These are phyloP conservation scores for Apantesis nais DNA, from an alignment of 2,888 invertebrate species.

Conservation along the genomic window DNA sequence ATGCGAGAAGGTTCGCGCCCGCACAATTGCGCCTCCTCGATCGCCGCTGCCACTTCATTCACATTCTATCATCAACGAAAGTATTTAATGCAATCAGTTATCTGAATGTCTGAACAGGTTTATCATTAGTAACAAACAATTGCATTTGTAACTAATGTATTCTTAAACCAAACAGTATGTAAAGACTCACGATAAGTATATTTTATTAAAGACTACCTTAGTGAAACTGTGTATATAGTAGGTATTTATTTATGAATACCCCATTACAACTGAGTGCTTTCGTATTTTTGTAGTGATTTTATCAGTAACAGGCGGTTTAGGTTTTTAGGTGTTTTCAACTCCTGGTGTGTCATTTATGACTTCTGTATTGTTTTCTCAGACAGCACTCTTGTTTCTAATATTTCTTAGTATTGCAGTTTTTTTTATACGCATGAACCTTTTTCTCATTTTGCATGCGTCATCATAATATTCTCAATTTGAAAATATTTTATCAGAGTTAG, in stretches of 20 bases:
- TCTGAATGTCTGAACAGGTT: slow-evolving; percentile 14
- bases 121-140: slow-evolving; percentile 27
- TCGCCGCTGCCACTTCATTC: slow-evolving; percentile 53
- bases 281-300: slow-evolving; percentile 12
- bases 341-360: slow-evolving; percentile 5
- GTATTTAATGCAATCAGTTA: slow-evolving; percentile 31
- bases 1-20: slow-evolving; percentile 49
- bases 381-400: neutral
- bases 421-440: slow-evolving; percentile 6
- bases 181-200: slow-evolving; percentile 8
- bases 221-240: slow-evolving; percentile 1
- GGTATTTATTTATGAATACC: slow-evolving; percentile 10
- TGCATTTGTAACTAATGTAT: slow-evolving; percentile 32
- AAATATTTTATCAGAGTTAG: neutral
- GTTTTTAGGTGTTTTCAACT: slow-evolving; percentile 6
- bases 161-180: slow-evolving; percentile 1
- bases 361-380: neutral
- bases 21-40: slow-evolving; percentile 37
- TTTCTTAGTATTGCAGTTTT: neutral
- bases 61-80: slow-evolving; percentile 53
- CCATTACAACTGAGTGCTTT: slow-evolving; percentile 2
- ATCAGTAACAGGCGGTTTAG: neutral
- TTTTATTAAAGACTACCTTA: neutral
- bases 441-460: slow-evolving; percentile 6
- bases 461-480: neutral